Conservation (phyloP, 2,888 invertebrate genomes). For the Helleia helle region DNA sequence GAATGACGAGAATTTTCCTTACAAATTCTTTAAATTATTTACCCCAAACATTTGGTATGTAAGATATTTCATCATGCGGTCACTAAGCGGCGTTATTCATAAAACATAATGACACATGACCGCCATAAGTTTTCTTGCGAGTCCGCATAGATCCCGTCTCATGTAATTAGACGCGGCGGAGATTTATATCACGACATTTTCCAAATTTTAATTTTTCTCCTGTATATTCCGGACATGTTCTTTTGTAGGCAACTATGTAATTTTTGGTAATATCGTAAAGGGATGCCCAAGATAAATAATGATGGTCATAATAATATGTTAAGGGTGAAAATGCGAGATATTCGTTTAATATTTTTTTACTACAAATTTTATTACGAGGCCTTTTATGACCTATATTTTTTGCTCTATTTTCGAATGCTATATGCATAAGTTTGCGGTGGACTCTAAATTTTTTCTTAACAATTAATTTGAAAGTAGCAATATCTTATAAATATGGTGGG, state of each 20-base stretch:
- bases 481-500: too few relatives aligned
- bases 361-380: neutral
- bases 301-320: neutral
- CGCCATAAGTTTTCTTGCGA: conserved; percentile 54
- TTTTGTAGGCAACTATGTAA: conserved; percentile 13
- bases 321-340: neutral
- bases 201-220: conserved; percentile 60
- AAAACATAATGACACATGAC: conserved; percentile 63
- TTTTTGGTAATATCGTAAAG: conserved; percentile 7
- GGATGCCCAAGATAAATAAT: conserved; percentile 6
- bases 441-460: too few relatives aligned
- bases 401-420: too few relatives aligned
- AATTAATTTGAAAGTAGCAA: too few relatives aligned
- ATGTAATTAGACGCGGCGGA: conserved; percentile 62
- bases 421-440: too few relatives aligned
- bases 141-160: conserved; percentile 51
- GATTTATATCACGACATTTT: conserved; percentile 63
- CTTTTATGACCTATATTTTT: too few relatives aligned
- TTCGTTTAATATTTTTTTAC: neutral
- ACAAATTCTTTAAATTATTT: conserved; percentile 19
- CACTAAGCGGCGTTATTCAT: conserved; percentile 45
- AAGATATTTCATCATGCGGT: conserved; percentile 37
- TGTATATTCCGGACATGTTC: conserved; percentile 26
- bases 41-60: conserved; percentile 28
- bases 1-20: conserved; percentile 12